phyloP scores from a whole-genome alignment of 2,797 vertebrate species.

The Basileuterus tristriatus region DNA sequence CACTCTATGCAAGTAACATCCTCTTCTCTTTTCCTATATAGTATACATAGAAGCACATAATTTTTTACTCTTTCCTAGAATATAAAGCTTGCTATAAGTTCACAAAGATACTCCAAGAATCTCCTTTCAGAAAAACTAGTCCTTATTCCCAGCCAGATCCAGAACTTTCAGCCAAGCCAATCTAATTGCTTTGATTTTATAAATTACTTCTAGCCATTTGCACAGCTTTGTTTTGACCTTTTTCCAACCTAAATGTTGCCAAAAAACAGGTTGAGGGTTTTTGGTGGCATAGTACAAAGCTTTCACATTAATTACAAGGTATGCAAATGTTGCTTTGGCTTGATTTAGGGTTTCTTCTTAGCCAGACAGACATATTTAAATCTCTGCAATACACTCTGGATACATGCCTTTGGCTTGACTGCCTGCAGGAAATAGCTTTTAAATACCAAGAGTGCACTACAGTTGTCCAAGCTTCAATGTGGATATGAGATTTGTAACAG shows the following conservation, averaged over 20 bases:
- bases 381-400: neutral
- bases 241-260: neutral
- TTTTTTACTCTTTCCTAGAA: neutral
- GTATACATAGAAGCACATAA: neutral
- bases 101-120: neutral
- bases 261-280: neutral
- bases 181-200: neutral
- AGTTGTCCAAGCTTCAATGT: neutral
- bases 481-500: slow-evolving; percentile 13
- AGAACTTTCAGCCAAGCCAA: slow-evolving; percentile 5
- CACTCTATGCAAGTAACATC: neutral
- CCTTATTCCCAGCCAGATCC: neutral
- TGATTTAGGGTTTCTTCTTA: neutral
- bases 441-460: slow-evolving; percentile 11
- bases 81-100: neutral
- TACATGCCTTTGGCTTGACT: slow-evolving; percentile 5
- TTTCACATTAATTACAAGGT: neutral
- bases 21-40: neutral
- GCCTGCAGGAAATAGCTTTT: slow-evolving; percentile 39
- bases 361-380: neutral
- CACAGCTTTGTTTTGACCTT: neutral
- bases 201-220: neutral
- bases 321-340: slow-evolving; percentile 5
- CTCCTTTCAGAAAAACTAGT: neutral
- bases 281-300: neutral